Conservation (phyloP, 2,797 vertebrate genomes). For the Acanthiza pusilla region DNA sequence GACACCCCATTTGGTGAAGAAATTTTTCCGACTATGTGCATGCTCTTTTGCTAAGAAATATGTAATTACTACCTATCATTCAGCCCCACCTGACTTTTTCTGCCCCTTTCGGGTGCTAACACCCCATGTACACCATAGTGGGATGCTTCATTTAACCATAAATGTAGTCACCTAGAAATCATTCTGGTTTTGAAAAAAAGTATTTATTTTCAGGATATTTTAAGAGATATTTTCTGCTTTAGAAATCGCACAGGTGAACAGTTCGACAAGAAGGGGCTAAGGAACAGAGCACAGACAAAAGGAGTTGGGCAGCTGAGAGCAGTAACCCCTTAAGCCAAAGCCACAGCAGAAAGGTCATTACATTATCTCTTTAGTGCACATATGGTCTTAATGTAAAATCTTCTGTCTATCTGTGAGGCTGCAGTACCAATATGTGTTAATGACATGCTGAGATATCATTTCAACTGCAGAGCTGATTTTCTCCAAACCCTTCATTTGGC, state of each 20-base stretch:
- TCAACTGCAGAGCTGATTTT: neutral
- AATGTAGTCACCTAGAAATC: neutral
- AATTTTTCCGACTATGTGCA: neutral
- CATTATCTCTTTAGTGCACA: neutral
- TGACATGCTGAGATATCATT: neutral
- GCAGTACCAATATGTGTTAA: neutral
- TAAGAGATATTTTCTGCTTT: neutral
- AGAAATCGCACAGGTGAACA: neutral
- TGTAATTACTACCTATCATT: neutral
- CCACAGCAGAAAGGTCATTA: neutral
- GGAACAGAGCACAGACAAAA: neutral
- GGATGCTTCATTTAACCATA: neutral
- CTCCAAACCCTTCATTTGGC: neutral
- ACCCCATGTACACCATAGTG: accelerated
- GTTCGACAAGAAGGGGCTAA: neutral
- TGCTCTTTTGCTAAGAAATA: neutral
- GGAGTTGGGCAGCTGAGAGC: neutral
- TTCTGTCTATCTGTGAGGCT: neutral
- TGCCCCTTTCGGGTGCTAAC: neutral
- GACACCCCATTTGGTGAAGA: neutral
- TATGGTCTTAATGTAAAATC: neutral
- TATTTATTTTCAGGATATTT: neutral
- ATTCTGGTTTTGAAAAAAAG: neutral
- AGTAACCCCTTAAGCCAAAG: neutral
- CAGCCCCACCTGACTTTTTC: neutral